Conservation (phyloP, 2,113 vertebrate genomes). For the Tupaia chinensis region DNA sequence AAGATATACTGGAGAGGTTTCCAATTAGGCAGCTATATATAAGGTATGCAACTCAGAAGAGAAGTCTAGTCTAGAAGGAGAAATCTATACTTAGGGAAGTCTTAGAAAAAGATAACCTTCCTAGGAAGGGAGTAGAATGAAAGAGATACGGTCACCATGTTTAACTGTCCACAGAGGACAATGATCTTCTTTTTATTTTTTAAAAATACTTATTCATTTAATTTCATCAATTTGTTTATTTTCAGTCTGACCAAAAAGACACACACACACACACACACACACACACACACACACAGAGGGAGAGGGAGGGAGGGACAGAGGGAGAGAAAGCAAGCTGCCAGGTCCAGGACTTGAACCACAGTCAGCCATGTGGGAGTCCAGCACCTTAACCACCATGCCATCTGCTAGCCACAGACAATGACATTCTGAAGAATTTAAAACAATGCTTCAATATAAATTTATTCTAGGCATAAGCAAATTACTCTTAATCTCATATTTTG, state of each 20-base stretch:
- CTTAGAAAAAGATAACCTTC: background rate
- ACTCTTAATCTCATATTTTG: background rate
- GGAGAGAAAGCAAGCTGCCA: too few species aligned
- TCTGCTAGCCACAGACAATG: too few species aligned
- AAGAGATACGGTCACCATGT: background rate
- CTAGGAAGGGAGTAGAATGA: background rate
- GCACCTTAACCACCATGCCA: too few species aligned
- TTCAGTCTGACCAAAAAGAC: too few species aligned
- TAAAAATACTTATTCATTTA: too few species aligned
- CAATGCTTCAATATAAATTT: slow-evolving; percentile 36
- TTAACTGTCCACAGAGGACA: background rate
- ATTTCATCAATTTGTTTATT: too few species aligned
- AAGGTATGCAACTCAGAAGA: background rate
- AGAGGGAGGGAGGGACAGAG: too few species aligned
- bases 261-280: too few species aligned
- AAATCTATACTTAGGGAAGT: background rate
- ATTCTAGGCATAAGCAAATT: slow-evolving; percentile 49
- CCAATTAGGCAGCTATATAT: background rate
- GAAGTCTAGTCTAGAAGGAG: background rate
- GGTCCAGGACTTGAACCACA: too few species aligned
- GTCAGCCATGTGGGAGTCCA: too few species aligned
- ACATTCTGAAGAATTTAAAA: slow-evolving; percentile 33
- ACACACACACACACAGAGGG: too few species aligned
- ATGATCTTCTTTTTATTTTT: background rate
- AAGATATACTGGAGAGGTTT: background rate